Conservation (phyloP, 1,140 invertebrate species). For the Drosophila murphyi region DNA sequence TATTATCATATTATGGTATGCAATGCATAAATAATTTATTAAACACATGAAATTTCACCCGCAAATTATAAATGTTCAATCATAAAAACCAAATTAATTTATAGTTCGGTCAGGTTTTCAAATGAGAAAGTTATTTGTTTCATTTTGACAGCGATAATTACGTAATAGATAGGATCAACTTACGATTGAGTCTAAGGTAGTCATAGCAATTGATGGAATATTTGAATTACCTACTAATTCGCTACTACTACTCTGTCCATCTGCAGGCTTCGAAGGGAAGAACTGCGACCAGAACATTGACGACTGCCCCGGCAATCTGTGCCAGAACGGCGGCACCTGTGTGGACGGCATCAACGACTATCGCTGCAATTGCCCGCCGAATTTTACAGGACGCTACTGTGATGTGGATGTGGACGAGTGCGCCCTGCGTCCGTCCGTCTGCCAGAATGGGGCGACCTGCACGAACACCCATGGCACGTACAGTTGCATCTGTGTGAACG, state of each 20-base stretch:
- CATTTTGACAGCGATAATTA: too few species aligned
- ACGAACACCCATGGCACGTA: conserved; percentile 95
- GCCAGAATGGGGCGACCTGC: conserved; percentile 97
- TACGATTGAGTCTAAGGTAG: too few species aligned
- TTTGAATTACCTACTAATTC: neutral
- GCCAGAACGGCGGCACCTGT: conserved; percentile 96
- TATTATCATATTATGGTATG: too few species aligned
- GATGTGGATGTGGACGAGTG: conserved; percentile 93
- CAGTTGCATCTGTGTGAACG: conserved; percentile 98
- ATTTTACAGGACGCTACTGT: conserved; percentile 94
- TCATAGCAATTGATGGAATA: too few species aligned
- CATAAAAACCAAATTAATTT: too few species aligned
- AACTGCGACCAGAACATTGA: conserved; percentile 96
- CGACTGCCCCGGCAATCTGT: conserved; percentile 94
- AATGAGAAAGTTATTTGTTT: too few species aligned
- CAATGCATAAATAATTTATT: too few species aligned
- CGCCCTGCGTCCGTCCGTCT: conserved; percentile 91
- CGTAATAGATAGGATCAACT: too few species aligned
- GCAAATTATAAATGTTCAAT: too few species aligned
- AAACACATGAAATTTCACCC: too few species aligned
- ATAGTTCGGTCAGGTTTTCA: too few species aligned
- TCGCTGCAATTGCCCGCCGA: conserved; percentile 94
- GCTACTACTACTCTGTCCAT: conserved; percentile 42
- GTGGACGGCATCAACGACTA: conserved; percentile 94
- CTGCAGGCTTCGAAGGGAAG: conserved; percentile 92